A percentile compares a stretch with the other conserved stretches of the same genome.
Conservation (phyloP, 1,140 invertebrate species). For the Prorops nasuta region DNA sequence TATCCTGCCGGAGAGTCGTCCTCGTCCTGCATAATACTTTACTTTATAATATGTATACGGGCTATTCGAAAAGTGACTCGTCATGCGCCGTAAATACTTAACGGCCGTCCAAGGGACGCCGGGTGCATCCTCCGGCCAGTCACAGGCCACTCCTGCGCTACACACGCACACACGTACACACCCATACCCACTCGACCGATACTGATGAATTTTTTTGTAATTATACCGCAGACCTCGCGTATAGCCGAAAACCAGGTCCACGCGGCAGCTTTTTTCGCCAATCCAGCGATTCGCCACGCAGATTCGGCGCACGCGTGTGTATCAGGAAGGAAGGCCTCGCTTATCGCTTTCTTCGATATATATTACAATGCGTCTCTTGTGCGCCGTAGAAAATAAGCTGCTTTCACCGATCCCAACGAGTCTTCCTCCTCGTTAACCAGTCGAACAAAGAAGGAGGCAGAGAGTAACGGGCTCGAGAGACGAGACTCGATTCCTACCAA, state of each 20-base stretch:
- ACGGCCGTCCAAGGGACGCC: slow-evolving; percentile 17
- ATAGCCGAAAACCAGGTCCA: too few species aligned
- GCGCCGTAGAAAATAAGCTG: too few species aligned
- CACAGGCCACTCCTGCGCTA: slow-evolving; percentile 19
- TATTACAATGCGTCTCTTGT: too few species aligned
- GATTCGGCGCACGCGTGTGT: slow-evolving; percentile 11
- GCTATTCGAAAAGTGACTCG: slow-evolving; percentile 42
- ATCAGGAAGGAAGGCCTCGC: too few species aligned
- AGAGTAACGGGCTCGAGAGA: too few species aligned
- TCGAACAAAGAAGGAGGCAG: too few species aligned
- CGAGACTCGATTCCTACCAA: too few species aligned
- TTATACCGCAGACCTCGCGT: slow-evolving; percentile 20
- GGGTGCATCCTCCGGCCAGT: slow-evolving; percentile 20
- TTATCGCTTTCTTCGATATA: too few species aligned
- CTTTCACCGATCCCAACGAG: too few species aligned
- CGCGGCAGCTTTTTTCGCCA: slow-evolving; percentile 14
- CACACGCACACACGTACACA: slow-evolving; percentile 38
- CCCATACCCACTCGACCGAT: neutral
- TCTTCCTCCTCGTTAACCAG: too few species aligned
- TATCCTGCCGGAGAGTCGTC: too few species aligned
- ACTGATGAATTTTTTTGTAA: slow-evolving; percentile 38
- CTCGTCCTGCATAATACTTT: slow-evolving; percentile 28
- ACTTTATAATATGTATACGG: slow-evolving; percentile 31
- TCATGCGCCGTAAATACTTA: slow-evolving; percentile 40
- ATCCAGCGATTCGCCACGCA: slow-evolving; percentile 28